Evolutionary conservation across 2,797 vertebrate genomes (phyloP).

Genomic region (Notoglanidium macrostoma): DNA sequence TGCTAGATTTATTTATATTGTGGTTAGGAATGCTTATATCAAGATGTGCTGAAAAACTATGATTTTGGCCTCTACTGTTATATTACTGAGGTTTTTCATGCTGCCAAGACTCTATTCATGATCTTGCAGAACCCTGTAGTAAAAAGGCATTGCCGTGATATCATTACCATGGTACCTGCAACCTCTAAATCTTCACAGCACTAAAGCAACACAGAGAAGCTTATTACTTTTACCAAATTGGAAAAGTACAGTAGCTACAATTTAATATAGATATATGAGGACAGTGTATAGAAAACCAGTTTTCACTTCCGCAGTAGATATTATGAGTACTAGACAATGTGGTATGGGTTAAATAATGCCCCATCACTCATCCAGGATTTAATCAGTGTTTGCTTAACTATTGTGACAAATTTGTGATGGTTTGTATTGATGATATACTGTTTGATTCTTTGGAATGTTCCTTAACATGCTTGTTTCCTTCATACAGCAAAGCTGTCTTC

Average conservation of each 20-base stretch:
- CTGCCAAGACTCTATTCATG: background rate
- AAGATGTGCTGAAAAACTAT: background rate
- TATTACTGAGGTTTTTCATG: background rate
- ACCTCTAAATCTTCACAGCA: background rate
- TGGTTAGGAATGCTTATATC: background rate
- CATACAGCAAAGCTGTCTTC: background rate
- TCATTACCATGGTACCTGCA: background rate
- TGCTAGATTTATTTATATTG: conserved; percentile 1
- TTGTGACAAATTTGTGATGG: background rate
- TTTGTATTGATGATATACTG: background rate
- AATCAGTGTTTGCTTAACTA: background rate
- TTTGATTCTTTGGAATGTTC: background rate
- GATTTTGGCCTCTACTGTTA: background rate
- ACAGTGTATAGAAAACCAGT: background rate
- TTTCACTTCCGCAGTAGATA: background rate
- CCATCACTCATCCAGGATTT: background rate
- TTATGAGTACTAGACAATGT: background rate
- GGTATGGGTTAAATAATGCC: background rate
- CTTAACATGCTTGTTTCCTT: background rate
- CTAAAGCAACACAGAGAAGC: background rate
- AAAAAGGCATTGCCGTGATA: background rate
- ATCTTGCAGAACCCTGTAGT: too few species aligned
- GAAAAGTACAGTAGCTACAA: background rate
- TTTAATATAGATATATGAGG: background rate
- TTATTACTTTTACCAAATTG: background rate